Base-by-base conservation (phyloP, 2,888 invertebrate genomes). In the Platerodrilus igneus region DNA sequence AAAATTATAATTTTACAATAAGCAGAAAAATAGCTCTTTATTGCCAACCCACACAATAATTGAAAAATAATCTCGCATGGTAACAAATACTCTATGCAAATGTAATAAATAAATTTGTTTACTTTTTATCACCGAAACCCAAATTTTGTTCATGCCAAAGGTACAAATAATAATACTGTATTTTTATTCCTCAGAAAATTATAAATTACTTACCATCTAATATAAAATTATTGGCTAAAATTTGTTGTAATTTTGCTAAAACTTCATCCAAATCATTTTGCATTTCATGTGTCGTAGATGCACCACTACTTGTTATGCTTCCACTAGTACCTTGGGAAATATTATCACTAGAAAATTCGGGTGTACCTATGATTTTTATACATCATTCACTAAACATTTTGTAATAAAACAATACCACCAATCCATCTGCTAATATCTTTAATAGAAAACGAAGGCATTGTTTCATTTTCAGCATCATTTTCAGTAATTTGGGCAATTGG, bases 241-340 rank as follows among this genome's bases (percentile, higher is more conserved):
- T 81, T 64, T 82, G 79, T 62, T 83, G 83, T 48, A 84, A 65
- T 47, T 82, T 73, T 18, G 80, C 81, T 32, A 84, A 59, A 11
- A 82, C 83, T 2, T 79, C 77, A 57, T 83, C 83, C 3, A 84
- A 60, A 57, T 82, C 81, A 1, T 77, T 79, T 51, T 80, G 80
- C 31, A 79, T 70, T 21, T 74, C 73, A 50, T 66, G 23, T 32
- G 33, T 25, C 19, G 32, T 23, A n/a, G 25, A 29, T 23, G 16
- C 16, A 5, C 21, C 28, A 20, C 15, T 15, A 26, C 27, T 20
- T 15, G 28, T 15, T 13, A 28, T 10, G 16, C 23, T 25, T 20
- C 41, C 23, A 14, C 26, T 15, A 26, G 27, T 41, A 13, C 25
- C 41, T 21, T 15, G 8, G 37, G 32, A 36, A 8, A 32, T 15